Percentiles rank a stretch among this genome's conserved stretches.
phyloP scores from a whole-genome alignment of 2,797 vertebrate species.

The Ctenosaura bakeri region DNA sequence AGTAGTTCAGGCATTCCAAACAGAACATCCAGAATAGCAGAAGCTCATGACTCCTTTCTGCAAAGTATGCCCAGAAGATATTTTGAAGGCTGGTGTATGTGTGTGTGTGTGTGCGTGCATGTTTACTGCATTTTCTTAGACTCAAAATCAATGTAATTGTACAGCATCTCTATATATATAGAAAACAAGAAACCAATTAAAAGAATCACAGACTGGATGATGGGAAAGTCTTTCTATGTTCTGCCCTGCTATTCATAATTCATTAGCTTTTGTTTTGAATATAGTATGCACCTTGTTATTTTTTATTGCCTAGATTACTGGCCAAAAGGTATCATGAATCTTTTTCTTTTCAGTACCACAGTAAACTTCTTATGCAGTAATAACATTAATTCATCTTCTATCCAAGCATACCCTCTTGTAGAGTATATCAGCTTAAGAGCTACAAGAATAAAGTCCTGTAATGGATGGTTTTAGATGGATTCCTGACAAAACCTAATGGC shows the following conservation, averaged over 20 bases:
- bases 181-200: background rate
- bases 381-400: background rate
- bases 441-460: background rate
- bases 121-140: background rate
- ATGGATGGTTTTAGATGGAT: conserved; percentile 23
- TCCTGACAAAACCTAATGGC: conserved; percentile 25
- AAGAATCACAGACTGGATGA: background rate
- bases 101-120: background rate
- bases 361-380: background rate
- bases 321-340: background rate
- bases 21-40: no score
- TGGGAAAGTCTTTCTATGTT: background rate
- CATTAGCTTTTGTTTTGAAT: conserved; percentile 9
- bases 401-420: background rate
- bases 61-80: background rate
- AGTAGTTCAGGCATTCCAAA: no score
- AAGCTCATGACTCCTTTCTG: background rate
- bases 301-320: conserved; percentile 20
- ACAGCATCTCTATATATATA: background rate
- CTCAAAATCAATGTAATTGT: background rate
- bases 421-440: conserved; percentile 39
- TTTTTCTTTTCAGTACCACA: background rate
- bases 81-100: background rate
- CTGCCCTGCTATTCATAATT: background rate
- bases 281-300: background rate